Conservation (phyloP, 37 sponge, comb jelly and placozoan genomes). For the Cliona cf. orientalis region DNA sequence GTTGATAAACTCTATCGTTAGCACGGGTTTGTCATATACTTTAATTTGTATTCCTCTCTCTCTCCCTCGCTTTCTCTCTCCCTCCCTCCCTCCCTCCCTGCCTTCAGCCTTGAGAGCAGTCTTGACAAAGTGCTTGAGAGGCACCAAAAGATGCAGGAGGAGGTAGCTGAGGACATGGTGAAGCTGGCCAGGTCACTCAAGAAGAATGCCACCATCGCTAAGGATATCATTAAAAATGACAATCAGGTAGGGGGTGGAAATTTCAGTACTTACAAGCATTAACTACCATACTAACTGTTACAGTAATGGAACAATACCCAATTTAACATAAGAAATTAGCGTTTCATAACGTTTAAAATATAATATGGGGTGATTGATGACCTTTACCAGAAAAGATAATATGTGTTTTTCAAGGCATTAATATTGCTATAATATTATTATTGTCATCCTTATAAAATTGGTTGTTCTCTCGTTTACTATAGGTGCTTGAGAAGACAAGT, state of each 20-base stretch:
- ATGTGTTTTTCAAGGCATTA: too few species aligned
- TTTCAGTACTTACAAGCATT: too few species aligned
- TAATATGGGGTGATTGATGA: too few species aligned
- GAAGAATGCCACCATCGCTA: conserved; percentile 47
- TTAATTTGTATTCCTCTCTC: neutral
- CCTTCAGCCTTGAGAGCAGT: neutral
- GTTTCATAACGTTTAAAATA: too few species aligned
- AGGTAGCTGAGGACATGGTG: conserved; percentile 89
- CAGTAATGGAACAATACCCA: too few species aligned
- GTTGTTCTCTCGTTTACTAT: neutral
- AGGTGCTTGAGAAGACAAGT: conserved; percentile 50
- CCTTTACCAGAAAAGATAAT: too few species aligned
- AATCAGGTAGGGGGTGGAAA: conserved; percentile 35
- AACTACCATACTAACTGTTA: too few species aligned
- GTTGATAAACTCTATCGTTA: neutral
- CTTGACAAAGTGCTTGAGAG: conserved; percentile 31
- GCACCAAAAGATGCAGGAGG: conserved; percentile 77
- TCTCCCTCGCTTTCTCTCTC: neutral
- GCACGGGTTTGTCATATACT: neutral
- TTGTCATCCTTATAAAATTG: too few species aligned
- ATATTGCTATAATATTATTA: too few species aligned
- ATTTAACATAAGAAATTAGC: too few species aligned
- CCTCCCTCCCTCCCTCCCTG: neutral
- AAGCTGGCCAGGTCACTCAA: conserved; percentile 59
- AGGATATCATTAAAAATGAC: conserved; percentile 69